Evolutionary conservation across 2,113 vertebrate genomes (phyloP).

Genomic region (Pogonocichla stellata): DNA sequence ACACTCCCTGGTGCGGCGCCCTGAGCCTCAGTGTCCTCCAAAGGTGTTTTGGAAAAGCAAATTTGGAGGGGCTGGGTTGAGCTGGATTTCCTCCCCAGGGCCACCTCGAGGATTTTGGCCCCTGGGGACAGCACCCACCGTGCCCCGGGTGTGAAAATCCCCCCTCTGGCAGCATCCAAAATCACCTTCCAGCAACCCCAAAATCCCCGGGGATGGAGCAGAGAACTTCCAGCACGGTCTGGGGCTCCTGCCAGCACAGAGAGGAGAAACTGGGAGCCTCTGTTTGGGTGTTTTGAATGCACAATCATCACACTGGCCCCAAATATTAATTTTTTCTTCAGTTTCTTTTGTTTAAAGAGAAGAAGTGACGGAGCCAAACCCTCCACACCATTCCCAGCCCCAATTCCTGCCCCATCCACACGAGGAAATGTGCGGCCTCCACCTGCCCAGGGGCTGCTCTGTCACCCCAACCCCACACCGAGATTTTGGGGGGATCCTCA

Average conservation of each 20-base stretch:
- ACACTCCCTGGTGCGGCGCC: not conserved
- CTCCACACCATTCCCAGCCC: not conserved
- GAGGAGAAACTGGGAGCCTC: not conserved
- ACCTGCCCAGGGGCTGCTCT: fast-evolving
- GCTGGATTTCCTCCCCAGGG: not conserved
- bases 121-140: fast-evolving
- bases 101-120: not conserved
- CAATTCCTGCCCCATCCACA: not conserved
- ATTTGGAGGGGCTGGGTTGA: not conserved
- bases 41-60: not conserved
- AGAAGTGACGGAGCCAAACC: fast-evolving
- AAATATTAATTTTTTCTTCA: fast-evolving
- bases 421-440: not conserved
- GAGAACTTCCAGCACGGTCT: not conserved
- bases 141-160: fast-evolving
- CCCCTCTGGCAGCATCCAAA: not conserved
- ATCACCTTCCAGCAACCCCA: not conserved
- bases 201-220: fast-evolving
- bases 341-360: not conserved
- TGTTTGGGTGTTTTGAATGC: not conserved
- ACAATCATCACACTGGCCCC: too few species aligned
- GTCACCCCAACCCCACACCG: fast-evolving
- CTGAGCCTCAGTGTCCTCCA: not conserved
- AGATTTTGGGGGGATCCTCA: fast-evolving
- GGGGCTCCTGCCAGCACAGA: not conserved